Evolutionary conservation across 92 coral and sea anemone genomes (phyloP), one percentile per base, ranked within the genome.

Genomic region (Porites lobata): DNA sequence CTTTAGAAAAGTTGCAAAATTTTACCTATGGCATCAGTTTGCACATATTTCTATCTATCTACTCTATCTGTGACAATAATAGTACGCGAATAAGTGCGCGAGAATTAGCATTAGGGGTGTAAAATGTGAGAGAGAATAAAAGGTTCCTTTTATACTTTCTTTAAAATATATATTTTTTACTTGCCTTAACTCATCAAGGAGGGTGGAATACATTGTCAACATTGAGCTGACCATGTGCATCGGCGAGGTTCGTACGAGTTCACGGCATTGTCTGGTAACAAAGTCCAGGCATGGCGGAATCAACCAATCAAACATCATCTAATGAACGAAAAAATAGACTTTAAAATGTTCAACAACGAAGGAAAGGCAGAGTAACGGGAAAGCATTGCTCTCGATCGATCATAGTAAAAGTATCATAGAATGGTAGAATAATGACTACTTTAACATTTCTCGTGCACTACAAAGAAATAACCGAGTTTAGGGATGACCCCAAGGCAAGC

Each of bases 261-360:
- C 98, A 63, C 87, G 91, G 85, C 99, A 96, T 58, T 95, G 94
- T 21, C 99, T 93, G 6, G 75, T 73, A 12, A 96, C 92, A 65
- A 96, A 96, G 18, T 96, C 99, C 84, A 94, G 75, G 54, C 95
- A 91, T 4, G 98, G 96, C 20, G 98, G 96, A 77, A 96, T 84
- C 89, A 96, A 83, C 99, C 99, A 96, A 77, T 93, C 94, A 88
- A 96, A 96, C 99, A 96, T 96, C 96, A 93, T 91, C 99, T 96
- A 72, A 20, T 22, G 53, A 14, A 64, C 18, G 80, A 67, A 57
- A 15, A 65, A 19, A 32, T 9, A 38, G 47, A 4, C 6, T 4
- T 38, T 38, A 38, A 38, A 38, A 38, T 38, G 47, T 38, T 38
- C 47, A 38, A 7, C 47, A 38, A 38, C 47, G 47, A 38, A 38